Conservation (phyloP, 2,113 vertebrate species). For the Atrichornis clamosus region DNA sequence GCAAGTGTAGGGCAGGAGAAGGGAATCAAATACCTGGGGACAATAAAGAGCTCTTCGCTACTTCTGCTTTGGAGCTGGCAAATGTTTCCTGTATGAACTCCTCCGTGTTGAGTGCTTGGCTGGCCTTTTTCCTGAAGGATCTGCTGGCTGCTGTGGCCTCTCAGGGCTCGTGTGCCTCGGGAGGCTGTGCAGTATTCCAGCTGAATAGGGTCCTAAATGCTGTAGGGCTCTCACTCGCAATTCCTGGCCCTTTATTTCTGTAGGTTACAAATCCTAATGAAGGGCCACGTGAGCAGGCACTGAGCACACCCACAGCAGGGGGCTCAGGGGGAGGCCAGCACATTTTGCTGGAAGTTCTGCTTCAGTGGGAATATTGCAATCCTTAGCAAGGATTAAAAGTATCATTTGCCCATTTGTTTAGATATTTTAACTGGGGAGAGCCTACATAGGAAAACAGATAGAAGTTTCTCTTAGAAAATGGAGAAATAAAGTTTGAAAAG, state of each 20-base stretch:
- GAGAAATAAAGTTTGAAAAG: background rate
- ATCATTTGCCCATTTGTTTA: background rate
- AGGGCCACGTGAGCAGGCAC: background rate
- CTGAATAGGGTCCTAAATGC: slow-evolving; percentile 15
- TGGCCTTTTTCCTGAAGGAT: slow-evolving; percentile 6
- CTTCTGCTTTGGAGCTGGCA: background rate
- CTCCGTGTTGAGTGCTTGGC: background rate
- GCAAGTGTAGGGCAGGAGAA: background rate
- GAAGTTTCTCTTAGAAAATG: background rate
- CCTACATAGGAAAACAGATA: background rate
- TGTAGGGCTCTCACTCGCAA: background rate
- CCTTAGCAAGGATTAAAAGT: background rate
- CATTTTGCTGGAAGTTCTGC: background rate
- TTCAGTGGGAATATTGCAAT: background rate
- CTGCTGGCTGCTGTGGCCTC: slow-evolving; percentile 4
- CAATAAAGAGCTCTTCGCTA: background rate
- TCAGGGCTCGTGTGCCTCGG: background rate
- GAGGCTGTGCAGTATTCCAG: slow-evolving; percentile 39
- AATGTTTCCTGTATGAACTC: background rate
- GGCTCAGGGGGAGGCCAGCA: background rate
- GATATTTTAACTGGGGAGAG: background rate
- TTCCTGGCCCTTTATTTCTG: background rate
- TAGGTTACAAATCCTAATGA: background rate
- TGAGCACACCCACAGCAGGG: background rate
- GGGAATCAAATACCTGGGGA: background rate